Evolutionary conservation across 2,113 vertebrate genomes (phyloP), one percentile per base, ranked within the genome.

Genomic region (Cheirogaleus medius): DNA sequence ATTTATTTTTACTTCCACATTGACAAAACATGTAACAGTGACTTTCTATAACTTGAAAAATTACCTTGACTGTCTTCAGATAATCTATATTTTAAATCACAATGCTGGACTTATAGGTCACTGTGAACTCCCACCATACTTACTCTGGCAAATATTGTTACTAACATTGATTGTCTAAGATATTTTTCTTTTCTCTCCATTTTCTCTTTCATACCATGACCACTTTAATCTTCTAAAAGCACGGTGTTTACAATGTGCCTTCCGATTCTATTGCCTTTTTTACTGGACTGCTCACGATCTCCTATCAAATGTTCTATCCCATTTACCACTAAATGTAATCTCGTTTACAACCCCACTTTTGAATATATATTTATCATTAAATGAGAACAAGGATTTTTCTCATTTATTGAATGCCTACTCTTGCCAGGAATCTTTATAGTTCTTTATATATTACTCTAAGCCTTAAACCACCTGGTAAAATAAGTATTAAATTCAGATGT

Each of bases 351-450:
- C 7, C 29, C 18, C 39, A 37, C 27, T 47, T 92, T 80, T 68
- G 39, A 87, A 92, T 58, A 49, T 54, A 85, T 95, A 90, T 80
- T 3, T 54, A 76, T 94, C 37, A 74, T 39, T 95, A 92, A 94
- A 27, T 86, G 7, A 73, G 20, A 85, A 76, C 4, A 96, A 63
- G 34, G 29, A 32, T 66, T 87, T 83, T 87, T 82, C 12, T 94
- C 39, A 83, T 54, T 94, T 89, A 88, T 71, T 81, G 52, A 82
- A 93, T 93, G 21, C 15, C 6, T 39, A 5, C 15, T 17, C 13
- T 88, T 90, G 6, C 63, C 87, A 69, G 27, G 25, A 58, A 47
- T 82, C 13, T 74, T 91, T 88, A 42, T 81, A 69, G 4, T 80
- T 47, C 37, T 44, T 32, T 18, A 8, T 80, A 21, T 54, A 15